These are phyloP conservation scores for Rachycentron canadum DNA, from an alignment of 2,797 vertebrate genomes.

Conservation along the genomic window DNA sequence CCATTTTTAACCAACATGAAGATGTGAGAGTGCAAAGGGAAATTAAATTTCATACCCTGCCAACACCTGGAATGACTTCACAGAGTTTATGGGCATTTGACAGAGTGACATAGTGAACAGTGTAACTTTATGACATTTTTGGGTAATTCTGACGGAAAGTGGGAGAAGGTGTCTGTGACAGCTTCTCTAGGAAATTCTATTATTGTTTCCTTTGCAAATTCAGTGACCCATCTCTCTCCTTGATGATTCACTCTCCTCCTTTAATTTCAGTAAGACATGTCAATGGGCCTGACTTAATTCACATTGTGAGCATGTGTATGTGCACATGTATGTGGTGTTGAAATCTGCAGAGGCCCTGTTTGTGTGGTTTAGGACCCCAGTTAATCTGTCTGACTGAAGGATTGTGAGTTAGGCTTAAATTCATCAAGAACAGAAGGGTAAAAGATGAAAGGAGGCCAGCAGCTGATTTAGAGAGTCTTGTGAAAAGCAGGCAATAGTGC, in stretches of 20 bases:
- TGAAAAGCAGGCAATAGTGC: conserved; percentile 1
- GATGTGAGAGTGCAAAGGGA: conserved; percentile 15
- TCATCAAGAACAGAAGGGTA: conserved; percentile 37
- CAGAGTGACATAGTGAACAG: conserved; percentile 18
- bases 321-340: neutral
- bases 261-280: conserved; percentile 26
- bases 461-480: conserved; percentile 8
- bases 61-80: conserved; percentile 25
- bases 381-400: conserved; percentile 27
- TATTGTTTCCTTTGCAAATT: conserved; percentile 34
- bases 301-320: neutral
- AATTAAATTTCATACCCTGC: conserved; percentile 15
- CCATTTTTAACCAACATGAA: neutral
- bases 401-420: conserved; percentile 37
- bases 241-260: conserved; percentile 24
- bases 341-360: conserved; percentile 16
- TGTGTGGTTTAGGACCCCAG: conserved; percentile 18
- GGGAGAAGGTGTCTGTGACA: conserved; percentile 12
- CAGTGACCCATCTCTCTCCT: conserved; percentile 11
- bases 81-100: conserved; percentile 8
- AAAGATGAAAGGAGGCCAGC: conserved; percentile 19
- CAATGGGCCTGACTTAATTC: conserved; percentile 13
- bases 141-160: neutral
- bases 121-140: conserved; percentile 12
- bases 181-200: neutral